phyloP scores from a whole-genome alignment of 2,797 vertebrate species.

The Pagetopsis macropterus region DNA sequence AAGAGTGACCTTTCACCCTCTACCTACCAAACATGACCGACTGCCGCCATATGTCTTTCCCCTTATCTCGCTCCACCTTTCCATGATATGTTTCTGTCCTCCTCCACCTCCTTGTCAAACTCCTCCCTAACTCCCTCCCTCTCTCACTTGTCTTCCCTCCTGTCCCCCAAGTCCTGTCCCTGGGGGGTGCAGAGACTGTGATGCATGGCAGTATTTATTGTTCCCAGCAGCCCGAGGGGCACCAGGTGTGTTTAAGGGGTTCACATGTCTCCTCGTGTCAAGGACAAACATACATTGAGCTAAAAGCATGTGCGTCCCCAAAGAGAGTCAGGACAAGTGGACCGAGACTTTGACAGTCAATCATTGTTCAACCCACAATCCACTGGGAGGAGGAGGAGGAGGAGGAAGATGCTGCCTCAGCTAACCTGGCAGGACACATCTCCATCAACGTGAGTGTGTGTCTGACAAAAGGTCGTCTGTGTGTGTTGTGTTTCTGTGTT shows the following conservation, averaged over 20 bases:
- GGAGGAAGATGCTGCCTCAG: conserved; percentile 60
- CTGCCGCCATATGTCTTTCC: not conserved
- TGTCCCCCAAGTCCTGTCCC: not conserved
- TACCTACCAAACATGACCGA: not conserved
- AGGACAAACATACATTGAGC: conserved; percentile 15
- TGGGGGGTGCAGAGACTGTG: conserved; percentile 45
- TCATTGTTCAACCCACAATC: conserved; percentile 61
- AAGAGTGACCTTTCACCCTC: not conserved
- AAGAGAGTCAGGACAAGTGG: conserved; percentile 51
- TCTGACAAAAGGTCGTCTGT: not conserved
- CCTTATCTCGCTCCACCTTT: not conserved
- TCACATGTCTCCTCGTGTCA: conserved; percentile 34
- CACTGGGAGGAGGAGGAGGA: conserved; percentile 26
- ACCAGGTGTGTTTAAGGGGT: conserved; percentile 58
- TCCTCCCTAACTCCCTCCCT: conserved; percentile 1
- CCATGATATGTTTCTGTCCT: not conserved
- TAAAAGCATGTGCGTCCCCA: conserved; percentile 27
- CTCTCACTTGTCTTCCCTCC: not conserved
- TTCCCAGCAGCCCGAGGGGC: conserved; percentile 38
- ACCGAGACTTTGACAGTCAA: conserved; percentile 54
- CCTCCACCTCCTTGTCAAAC: not conserved
- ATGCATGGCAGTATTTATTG: conserved; percentile 67
- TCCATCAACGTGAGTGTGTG: conserved; percentile 10
- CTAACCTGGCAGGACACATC: conserved; percentile 51
- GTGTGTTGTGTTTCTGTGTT: conserved; percentile 8